phyloP scores from a whole-genome alignment of 2,888 invertebrate genomes.

The Trachelus iudaicus region DNA sequence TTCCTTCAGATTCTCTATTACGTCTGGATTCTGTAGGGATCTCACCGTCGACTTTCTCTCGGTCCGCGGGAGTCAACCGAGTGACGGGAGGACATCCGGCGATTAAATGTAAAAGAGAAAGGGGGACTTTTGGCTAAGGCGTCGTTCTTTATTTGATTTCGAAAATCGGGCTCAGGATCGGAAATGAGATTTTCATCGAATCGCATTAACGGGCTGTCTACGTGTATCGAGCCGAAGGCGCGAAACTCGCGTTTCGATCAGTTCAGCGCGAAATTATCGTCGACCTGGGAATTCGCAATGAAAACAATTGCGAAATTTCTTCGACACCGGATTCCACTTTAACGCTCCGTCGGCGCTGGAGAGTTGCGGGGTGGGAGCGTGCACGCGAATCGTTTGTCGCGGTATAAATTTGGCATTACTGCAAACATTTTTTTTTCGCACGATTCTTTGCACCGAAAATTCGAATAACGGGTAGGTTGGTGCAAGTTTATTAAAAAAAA shows the following conservation, averaged over 20 bases:
- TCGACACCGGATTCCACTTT: neutral
- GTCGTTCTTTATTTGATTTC: neutral
- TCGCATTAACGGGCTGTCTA: neutral
- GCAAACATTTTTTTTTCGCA: neutral
- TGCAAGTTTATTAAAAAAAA: no score
- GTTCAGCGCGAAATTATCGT: neutral
- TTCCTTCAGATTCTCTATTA: neutral
- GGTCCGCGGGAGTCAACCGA: neutral
- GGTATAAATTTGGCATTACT: neutral
- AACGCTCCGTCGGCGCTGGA: neutral
- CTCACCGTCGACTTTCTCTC: neutral
- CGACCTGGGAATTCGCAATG: neutral
- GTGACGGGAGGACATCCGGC: constrained; percentile 28
- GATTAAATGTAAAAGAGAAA: constrained; percentile 48
- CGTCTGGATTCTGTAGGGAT: neutral
- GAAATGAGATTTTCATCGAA: neutral
- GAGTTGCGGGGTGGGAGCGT: no score
- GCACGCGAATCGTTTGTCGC: neutral
- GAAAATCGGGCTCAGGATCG: neutral
- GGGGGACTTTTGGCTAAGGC: neutral
- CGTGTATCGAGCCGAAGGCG: neutral
- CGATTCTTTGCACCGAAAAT: neutral
- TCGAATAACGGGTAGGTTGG: neutral
- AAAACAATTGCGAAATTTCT: neutral
- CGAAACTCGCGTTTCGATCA: neutral